Evolutionary conservation across 2,797 vertebrate species (phyloP).

Genomic region (Novumbra hubbsi): DNA sequence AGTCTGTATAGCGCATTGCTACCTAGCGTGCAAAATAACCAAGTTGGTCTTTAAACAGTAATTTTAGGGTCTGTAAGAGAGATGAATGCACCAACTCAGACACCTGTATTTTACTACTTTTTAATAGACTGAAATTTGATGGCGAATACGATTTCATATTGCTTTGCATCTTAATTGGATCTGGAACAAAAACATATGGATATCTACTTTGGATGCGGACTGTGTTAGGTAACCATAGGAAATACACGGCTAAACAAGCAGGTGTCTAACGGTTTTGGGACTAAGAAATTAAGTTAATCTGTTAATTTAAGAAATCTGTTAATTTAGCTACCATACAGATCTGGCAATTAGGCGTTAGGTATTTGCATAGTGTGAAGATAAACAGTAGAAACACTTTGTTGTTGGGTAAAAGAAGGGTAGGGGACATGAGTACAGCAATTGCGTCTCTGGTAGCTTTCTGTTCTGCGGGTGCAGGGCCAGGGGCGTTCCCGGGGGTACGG

Average conservation of each 20-base stretch:
- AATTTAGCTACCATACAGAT: neutral
- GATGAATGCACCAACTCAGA: constrained; percentile 68
- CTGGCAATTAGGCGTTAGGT: neutral
- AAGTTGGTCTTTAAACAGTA: constrained; percentile 14
- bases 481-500: constrained; percentile 78
- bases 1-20: constrained; percentile 17
- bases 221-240: neutral
- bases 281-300: neutral
- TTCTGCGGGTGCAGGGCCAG: constrained; percentile 74
- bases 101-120: constrained; percentile 30
- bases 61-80: constrained; percentile 42
- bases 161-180: neutral
- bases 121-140: neutral
- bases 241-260: neutral
- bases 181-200: neutral
- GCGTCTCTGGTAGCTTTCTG: constrained; percentile 61
- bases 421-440: constrained; percentile 71
- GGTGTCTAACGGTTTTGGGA: constrained; percentile 6
- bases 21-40: neutral
- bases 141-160: neutral
- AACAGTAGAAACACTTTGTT: neutral
- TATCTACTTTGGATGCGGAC: neutral
- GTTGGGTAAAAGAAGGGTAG: constrained; percentile 4
- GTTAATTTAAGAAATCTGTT: too few species aligned
- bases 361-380: neutral